These are phyloP conservation scores for Neodontobutis hainanensis DNA, from an alignment of 2,113 vertebrate species.

Conservation along the genomic window DNA sequence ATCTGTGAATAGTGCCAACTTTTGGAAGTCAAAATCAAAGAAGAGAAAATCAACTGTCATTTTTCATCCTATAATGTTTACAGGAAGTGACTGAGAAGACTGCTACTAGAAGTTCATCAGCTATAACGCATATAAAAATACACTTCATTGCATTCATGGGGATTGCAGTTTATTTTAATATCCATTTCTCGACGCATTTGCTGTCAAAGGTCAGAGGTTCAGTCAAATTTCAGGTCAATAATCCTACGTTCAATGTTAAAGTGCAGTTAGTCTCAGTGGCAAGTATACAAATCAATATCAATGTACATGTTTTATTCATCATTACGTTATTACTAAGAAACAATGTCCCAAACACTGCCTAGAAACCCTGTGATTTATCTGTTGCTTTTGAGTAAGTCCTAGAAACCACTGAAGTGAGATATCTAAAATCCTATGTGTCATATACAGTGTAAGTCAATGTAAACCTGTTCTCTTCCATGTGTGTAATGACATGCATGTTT, in stretches of 20 bases:
- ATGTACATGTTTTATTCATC: neutral
- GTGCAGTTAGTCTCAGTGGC: neutral
- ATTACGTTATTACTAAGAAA: neutral
- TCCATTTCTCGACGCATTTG: too few relatives aligned
- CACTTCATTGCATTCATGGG: too few relatives aligned
- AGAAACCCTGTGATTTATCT: neutral
- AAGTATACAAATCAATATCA: neutral
- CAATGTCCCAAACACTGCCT: neutral
- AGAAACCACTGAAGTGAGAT: too few relatives aligned
- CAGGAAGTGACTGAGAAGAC: neutral
- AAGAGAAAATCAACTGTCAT: neutral
- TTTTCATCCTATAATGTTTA: neutral
- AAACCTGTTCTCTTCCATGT: conserved; percentile 25
- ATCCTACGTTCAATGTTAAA: neutral
- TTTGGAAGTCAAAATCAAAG: neutral
- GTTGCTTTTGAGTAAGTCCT: too few relatives aligned
- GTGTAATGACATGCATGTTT: conserved; percentile 60
- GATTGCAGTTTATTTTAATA: too few relatives aligned
- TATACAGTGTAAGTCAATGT: conserved; percentile 14
- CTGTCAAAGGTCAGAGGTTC: too few relatives aligned
- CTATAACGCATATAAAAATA: too few relatives aligned
- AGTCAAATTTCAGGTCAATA: neutral
- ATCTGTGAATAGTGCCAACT: neutral
- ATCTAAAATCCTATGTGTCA: neutral
- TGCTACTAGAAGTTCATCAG: neutral